These are phyloP conservation scores for Falcunculus frontatus DNA, from an alignment of 2,113 vertebrate genomes.

Conservation along the genomic window DNA sequence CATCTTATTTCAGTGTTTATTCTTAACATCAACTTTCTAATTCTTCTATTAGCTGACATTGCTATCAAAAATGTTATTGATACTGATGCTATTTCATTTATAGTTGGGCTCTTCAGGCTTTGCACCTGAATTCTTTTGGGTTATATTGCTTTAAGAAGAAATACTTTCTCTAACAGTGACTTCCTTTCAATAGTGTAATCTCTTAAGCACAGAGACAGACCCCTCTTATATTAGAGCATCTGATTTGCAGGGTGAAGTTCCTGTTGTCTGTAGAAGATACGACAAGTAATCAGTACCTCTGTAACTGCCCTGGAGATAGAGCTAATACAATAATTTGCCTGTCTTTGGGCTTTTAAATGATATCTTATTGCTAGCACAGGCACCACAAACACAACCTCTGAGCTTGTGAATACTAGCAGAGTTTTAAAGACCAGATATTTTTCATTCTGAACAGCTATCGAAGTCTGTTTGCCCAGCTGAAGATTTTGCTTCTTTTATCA, in stretches of 20 bases:
- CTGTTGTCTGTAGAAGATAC: background rate
- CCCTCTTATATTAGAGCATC: background rate
- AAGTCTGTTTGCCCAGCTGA: background rate
- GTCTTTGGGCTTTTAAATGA: conserved; percentile 5
- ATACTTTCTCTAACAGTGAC: background rate
- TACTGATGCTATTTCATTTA: background rate
- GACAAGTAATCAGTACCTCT: background rate
- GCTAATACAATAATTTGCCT: conserved; percentile 4
- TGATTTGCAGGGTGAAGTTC: background rate
- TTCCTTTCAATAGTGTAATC: background rate
- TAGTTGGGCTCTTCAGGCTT: background rate
- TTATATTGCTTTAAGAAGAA: background rate
- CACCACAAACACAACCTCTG: background rate
- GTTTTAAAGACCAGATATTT: background rate
- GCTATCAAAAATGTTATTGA: background rate
- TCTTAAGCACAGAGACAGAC: background rate
- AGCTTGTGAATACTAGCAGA: background rate
- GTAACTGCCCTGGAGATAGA: background rate
- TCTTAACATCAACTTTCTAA: background rate
- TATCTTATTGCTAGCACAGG: background rate
- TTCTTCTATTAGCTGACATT: background rate
- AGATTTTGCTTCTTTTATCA: conserved; percentile 24
- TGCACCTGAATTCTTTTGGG: background rate
- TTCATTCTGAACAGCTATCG: background rate
- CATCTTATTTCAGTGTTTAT: background rate